Evolutionary conservation across 2,888 invertebrate genomes (phyloP).

Genomic region (Cephonodes hylas): DNA sequence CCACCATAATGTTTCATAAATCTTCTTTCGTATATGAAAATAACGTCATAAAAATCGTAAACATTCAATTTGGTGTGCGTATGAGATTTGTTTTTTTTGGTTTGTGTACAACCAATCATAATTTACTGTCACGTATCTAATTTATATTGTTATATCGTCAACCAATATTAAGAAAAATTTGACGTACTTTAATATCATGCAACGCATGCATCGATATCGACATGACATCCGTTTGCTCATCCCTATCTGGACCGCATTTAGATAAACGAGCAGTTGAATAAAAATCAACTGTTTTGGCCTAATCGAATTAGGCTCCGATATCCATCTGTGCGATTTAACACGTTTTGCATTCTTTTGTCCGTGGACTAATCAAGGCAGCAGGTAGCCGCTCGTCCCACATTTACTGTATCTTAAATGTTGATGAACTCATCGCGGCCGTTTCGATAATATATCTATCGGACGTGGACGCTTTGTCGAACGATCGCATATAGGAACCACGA

Average conservation of each 20-base stretch:
- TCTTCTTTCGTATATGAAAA: conserved; percentile 8
- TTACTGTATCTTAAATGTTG: conserved; percentile 66
- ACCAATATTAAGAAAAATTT: not conserved
- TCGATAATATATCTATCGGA: conserved; percentile 62
- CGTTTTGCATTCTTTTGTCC: conserved; percentile 76
- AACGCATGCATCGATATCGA: not conserved
- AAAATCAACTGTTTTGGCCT: conserved; percentile 76
- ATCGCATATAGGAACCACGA: conserved; percentile 50
- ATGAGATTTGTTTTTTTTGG: not conserved
- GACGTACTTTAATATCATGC: not conserved
- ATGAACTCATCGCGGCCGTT: conserved; percentile 71
- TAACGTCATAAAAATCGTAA: not conserved
- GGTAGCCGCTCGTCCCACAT: conserved; percentile 66
- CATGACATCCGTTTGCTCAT: conserved; percentile 30
- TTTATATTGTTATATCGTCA: not conserved
- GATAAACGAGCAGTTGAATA: conserved; percentile 74
- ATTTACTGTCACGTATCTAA: not conserved
- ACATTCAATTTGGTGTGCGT: not conserved
- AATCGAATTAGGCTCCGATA: conserved; percentile 78
- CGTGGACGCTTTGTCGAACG: conserved; percentile 49
- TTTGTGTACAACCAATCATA: not conserved
- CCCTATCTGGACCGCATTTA: conserved; percentile 59
- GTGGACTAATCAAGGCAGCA: conserved; percentile 70
- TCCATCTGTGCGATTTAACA: conserved; percentile 76
- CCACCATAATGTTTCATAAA: not conserved